Evolutionary conservation across 2,113 vertebrate genomes (phyloP), one percentile per base, ranked within the genome.

Genomic region (Perognathus longimembris): DNA sequence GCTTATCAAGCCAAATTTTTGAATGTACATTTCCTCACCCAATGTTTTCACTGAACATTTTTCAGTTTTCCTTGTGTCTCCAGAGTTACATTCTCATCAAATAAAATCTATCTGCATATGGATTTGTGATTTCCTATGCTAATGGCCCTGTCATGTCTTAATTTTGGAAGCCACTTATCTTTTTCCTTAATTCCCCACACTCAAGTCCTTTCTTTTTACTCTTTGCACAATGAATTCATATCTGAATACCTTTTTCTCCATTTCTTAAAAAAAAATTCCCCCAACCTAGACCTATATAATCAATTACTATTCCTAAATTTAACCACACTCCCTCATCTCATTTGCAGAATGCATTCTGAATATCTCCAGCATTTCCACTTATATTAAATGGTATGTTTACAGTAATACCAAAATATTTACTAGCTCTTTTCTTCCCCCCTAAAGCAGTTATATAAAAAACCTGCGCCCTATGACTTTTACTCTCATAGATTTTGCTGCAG

Each of bases 241-340:
- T 59, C 5, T 15, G 69, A 82, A 34, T 3, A 36, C 21, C 24
- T 54, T 61, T 87, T 38, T n/a, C 34, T 74, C 57, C 20, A 40
- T 73, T 77, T 93, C n/a, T 61, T 54, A 36, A 36, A 45, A 54
- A 75, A 71, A 24, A 14, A 82, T 90, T 87, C 42, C 92, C 34
- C 26, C 83, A 75, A 82, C 17, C 87, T 74, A 77, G 8, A 89
- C 12, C 21, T 34, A 57, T 21, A 34, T 20, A 74, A 2, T 34
- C 18, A 70, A 78, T 79, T 88, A 42, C 69, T 61, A 76, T 63
- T 26, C 66, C 32, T 79, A 88, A 92, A 82, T 91, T 96, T 73
- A 93, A 93, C 42, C 40, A 17, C 4, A 82, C 12, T 83, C 59
- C 40, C 40, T 75, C 36, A 81, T 78, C 12, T 91, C 21, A 88